A percentile compares a stretch with the other conserved stretches of the same genome.
Evolutionary conservation across 2,797 vertebrate genomes (phyloP).

Genomic region (Gallinago nigripennis): DNA sequence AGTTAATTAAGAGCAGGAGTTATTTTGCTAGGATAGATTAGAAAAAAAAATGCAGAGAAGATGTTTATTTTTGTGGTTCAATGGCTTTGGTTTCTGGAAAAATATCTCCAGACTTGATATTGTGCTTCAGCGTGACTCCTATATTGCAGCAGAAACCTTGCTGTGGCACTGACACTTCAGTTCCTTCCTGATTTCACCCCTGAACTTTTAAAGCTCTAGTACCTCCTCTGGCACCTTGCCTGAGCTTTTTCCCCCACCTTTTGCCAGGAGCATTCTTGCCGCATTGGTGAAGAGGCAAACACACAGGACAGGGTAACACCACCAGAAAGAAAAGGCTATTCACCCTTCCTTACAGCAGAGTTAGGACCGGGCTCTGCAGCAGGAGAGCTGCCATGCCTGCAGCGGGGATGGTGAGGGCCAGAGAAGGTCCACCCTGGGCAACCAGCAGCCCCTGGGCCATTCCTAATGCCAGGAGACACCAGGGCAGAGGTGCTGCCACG

Average conservation of each 20-base stretch:
- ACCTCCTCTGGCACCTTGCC: neutral
- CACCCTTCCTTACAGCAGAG: rapidly evolving
- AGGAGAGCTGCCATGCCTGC: neutral
- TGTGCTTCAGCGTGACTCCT: neutral
- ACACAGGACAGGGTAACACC: neutral
- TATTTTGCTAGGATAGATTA: neutral
- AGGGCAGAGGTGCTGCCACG: neutral
- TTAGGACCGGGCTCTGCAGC: neutral
- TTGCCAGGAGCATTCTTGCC: neutral
- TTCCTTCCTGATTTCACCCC: neutral
- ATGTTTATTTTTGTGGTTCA: neutral
- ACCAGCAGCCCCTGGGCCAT: neutral
- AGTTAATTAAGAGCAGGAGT: neutral
- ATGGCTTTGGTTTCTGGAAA: neutral
- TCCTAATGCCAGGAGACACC: neutral
- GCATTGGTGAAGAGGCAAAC: neutral
- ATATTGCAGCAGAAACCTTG: neutral
- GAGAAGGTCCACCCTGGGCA: neutral
- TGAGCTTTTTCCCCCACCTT: neutral
- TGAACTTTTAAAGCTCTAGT: neutral
- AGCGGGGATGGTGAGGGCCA: neutral
- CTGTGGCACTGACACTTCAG: neutral
- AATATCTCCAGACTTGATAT: neutral
- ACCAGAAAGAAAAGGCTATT: neutral
- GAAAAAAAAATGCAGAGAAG: neutral